Evolutionary conservation across 2,113 vertebrate species (phyloP).

Genomic region (Pelmatolapia mariae): DNA sequence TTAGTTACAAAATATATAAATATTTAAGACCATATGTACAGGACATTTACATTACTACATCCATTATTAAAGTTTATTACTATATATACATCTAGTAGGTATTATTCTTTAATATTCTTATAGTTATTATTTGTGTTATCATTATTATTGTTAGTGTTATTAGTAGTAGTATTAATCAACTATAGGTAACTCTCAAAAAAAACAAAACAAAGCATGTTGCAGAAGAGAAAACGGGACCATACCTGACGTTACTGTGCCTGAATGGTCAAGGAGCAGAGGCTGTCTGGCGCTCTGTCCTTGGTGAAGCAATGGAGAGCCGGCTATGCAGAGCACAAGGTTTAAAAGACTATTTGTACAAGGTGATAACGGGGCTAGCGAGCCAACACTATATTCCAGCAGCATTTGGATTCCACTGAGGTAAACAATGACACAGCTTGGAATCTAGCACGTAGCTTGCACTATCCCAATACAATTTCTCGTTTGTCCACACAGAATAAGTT

Average conservation of each 20-base stretch:
- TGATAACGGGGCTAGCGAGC: constrained; percentile 59
- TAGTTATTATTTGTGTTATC: constrained; percentile 52
- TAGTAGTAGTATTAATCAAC: constrained; percentile 45
- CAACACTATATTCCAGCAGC: constrained; percentile 61
- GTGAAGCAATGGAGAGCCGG: constrained; percentile 71
- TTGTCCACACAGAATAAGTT: constrained; percentile 42
- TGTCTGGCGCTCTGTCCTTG: constrained; percentile 49
- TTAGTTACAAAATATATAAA: constrained; percentile 92
- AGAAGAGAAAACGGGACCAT: constrained; percentile 75
- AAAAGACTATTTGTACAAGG: constrained; percentile 71
- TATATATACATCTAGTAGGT: constrained; percentile 73
- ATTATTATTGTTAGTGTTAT: constrained; percentile 17
- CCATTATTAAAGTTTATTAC: constrained; percentile 71
- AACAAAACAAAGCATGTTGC: constrained; percentile 65
- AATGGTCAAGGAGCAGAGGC: constrained; percentile 67
- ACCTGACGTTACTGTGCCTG: constrained; percentile 74
- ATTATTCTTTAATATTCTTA: constrained; percentile 58
- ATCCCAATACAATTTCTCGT: constrained; percentile 45
- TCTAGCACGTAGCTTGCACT: constrained; percentile 57
- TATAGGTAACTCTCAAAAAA: constrained; percentile 59
- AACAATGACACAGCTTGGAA: constrained; percentile 57
- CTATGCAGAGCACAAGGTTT: constrained; percentile 67
- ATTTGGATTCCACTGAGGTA: constrained; percentile 62
- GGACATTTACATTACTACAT: constrained; percentile 87
- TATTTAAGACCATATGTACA: constrained; percentile 99